Base-by-base conservation (phyloP, 1,140 invertebrate genomes). In the Chrysoperla carnea region DNA sequence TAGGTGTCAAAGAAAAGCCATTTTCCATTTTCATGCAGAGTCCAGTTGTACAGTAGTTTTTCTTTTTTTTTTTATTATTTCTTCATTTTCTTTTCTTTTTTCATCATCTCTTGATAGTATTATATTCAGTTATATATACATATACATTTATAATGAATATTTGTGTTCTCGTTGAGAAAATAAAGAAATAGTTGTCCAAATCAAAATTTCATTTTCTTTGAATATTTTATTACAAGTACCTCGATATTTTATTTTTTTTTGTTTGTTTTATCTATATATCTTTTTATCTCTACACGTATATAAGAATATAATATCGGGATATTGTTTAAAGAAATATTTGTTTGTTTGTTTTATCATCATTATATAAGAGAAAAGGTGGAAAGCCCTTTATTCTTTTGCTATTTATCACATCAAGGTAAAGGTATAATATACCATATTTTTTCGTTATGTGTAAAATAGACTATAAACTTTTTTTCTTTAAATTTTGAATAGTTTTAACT, bases 1-100 rank as follows among this genome's bases (percentile, higher is more conserved):
- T 52, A 59, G 56, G 59, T 60, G 59, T 61, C 59, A 60, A 60
- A 61, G 59, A 59, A 60, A 60, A 60, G 57, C 56, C 55, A 58
- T 61, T 58, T 58, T 55, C 56, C 54, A 53, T 57, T 56, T 52
- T 54, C 52, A 33, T 48, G 42, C 45, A 43, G 42, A 51, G 51
- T 51, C 54, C 55, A 54, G 50, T 58, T 23, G 27, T 9, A 17
- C 37, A 27, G 29, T 35, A 36, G n/a, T 37, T 41, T 46, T 41
- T 52, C 46, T 44, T 51, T 52, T 56, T 54, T 44, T 51, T 52
- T 56, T 54, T 53, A 57, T 54, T 54, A 52, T 50, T 44, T 40
- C 15, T 39, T 39, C 15, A 27, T 15, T 39, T 39, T 39, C 38
- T 17, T 11, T 39, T 15, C 17, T 27, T 39, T 39, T 39, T 39